Evolutionary conservation across 1,140 invertebrate genomes (phyloP), one percentile per base, ranked within the genome.

Genomic region (Heliothis subflexa): DNA sequence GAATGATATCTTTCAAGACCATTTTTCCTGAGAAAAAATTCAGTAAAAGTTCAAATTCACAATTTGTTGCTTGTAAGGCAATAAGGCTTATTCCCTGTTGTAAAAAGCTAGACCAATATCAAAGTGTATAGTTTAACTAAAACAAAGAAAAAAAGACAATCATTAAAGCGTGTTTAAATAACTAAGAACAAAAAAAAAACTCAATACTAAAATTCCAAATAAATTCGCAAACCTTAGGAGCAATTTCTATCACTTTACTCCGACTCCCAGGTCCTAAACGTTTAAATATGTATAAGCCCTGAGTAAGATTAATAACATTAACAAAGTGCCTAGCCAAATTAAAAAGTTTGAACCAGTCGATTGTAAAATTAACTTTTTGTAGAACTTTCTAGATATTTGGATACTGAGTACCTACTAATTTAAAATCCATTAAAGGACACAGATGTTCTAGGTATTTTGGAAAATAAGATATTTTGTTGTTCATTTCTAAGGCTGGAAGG

Each of bases 341-440:
- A 64, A 49, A 66, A 21, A 25, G 21, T 14, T 18, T 0, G 61
- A 47, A 64, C n/a, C 62, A 49, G n/a, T 66, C 16, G 11, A 14
- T 66, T 66, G 62, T 66, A 21, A 66, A 66, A 66, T 66, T 49
- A 66, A 21, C 40, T 66, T 66, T 49, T 66, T 47, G 12, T 21
- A 2, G 11, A 11, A 3, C 45, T 66, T 47, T 49, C 13, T 16
- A 49, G 40, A 18, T 49, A 4, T 66, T 66, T 49, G 10, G 16
- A 49, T 49, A 18, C 16, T 3, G 47, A 66, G 11, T 40, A 40
- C 21, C 21, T 25, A 25, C 14, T 62, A 62, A 62, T 62, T 45
- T 62, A 62, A 40, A 40, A 62, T 62, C 59, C 59, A 62, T 62
- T 62, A 40, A 16, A 40, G 33, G 14, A n/a, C 59, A n/a, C 28